Base-by-base conservation (phyloP, 1,140 invertebrate genomes). In the Glomeris maerens region DNA sequence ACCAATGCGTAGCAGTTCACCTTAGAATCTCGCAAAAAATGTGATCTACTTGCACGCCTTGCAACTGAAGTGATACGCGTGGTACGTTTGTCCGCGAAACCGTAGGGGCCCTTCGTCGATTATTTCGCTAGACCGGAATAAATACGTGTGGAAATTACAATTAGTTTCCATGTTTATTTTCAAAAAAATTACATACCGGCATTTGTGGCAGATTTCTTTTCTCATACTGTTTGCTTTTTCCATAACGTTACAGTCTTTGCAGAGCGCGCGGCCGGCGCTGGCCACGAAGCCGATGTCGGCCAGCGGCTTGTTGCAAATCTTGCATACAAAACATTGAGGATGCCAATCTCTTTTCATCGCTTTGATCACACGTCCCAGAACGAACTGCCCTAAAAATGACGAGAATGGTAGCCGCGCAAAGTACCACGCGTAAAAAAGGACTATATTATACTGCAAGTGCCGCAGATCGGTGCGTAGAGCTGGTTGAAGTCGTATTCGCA, bases 401-500 rank as follows among this genome's bases (percentile, higher is more conserved):
- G 53, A 28, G 41, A 49, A 27, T 49, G 41, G 52, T 25, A 21
- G 53, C 20, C 21, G 14, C 17, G 21, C 41, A 10, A 53, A 48
- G 17, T 29, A 44, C 44, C n/a, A 31, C 49, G 20, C 4, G 27
- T 31, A 39, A 13, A 38, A 36, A 27, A 13, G 27, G n/a, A 55
- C 48, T 51, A 44, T 21, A 23, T 25, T 41, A 2, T 76, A 39
- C 85, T 84, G 66, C 96, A 99, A 72, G 91, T 91, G 59, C 83
- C 88, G 72, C 96, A 99, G 62, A 92, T 98, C 1, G 96, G 96
- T 2, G 93, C 92, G 72, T 96, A 98, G 0, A 98, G 71, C 7
- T 97, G 90, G 69, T 98, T 93, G 63, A 99, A 99, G 67, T 99
- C 96, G 70, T 94, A 87, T 72, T 99, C 94, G 63, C 96, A 99